Percentiles rank a stretch among this genome's conserved stretches.
These are phyloP conservation scores for Apamea monoglypha DNA, from an alignment of 2,888 invertebrate genomes.

Conservation along the genomic window DNA sequence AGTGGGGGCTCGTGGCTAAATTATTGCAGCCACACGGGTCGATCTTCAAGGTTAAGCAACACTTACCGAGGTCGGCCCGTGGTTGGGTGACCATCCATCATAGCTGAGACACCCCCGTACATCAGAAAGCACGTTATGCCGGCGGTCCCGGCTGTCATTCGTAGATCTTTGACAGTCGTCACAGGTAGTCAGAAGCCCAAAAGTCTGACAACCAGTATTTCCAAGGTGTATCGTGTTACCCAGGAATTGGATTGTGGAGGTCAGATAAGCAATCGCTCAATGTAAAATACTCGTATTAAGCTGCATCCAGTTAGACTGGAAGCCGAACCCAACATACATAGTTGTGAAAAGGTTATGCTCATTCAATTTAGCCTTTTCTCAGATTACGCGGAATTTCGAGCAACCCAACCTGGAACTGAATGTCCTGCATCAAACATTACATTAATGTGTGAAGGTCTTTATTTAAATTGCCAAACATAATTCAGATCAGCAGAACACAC, in stretches of 20 bases:
- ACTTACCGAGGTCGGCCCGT: no score
- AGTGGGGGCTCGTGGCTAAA: not conserved
- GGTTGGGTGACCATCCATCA: no score
- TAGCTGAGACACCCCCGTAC: no score
- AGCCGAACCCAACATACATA: not conserved
- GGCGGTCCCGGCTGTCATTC: not conserved
- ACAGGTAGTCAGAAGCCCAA: not conserved
- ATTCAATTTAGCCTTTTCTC: not conserved
- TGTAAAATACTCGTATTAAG: not conserved
- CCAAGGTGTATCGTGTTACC: no score
- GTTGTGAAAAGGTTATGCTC: not conserved
- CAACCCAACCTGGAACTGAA: no score
- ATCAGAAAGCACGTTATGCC: no score
- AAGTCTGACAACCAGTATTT: not conserved
- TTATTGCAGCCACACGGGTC: not conserved
- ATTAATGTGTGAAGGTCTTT: conserved; percentile 27
- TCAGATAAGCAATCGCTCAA: not conserved
- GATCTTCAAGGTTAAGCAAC: not conserved
- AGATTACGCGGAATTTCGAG: not conserved
- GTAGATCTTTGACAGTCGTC: not conserved
- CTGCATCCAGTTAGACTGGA: not conserved
- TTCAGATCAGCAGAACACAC: conserved; percentile 24
- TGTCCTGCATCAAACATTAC: not conserved
- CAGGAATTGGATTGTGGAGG: not conserved
- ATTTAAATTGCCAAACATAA: conserved; percentile 26